Evolutionary conservation across 2,797 vertebrate species (phyloP), one percentile per base, ranked within the genome.

Genomic region (Picus viridis): DNA sequence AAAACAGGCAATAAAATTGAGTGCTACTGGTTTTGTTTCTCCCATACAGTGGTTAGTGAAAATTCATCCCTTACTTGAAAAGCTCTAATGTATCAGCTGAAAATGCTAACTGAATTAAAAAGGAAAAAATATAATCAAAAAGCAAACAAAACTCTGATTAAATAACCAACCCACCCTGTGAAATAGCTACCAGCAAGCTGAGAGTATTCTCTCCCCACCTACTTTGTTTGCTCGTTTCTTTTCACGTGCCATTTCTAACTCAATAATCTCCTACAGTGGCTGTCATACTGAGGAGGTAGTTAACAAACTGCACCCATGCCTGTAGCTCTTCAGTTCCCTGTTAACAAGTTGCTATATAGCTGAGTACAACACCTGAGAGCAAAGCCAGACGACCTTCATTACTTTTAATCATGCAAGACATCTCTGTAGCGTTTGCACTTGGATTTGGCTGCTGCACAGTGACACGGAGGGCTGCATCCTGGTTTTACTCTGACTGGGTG

Each of bases 201-300:
- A 62, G 65, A 90, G 12, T 53, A 75, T 62, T 91, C 90, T 29
- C 1, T 47, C 23, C 85, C 70, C 29, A 45, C 63, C 86, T 75
- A 65, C 41, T 83, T 83, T 78, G 30, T 69, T 77, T 89, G 79
- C 27, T 77, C 94, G 62, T 67, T 96, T 83, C 73, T 80, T 93
- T 93, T 92, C 72, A 72, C 63, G 45, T 57, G 39, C 47, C 82
- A 78, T 89, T 87, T 72, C 56, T 92, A 80, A 83, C 78, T 85
- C 65, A 83, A 57, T 83, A 72, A 49, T 69, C 30, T 80, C 73
- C 69, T 43, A 65, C 73, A 41, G 53, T 57, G 72, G 47, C 54
- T 92, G 75, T 80, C 82, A 72, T 53, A 68, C 34, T 43, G 79
- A 77, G 23, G 80, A 93, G 57, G 65, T 56, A 72, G 72, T 79